Evolutionary conservation across 2,888 invertebrate genomes (phyloP).

Genomic region (Sepiola atlantica): DNA sequence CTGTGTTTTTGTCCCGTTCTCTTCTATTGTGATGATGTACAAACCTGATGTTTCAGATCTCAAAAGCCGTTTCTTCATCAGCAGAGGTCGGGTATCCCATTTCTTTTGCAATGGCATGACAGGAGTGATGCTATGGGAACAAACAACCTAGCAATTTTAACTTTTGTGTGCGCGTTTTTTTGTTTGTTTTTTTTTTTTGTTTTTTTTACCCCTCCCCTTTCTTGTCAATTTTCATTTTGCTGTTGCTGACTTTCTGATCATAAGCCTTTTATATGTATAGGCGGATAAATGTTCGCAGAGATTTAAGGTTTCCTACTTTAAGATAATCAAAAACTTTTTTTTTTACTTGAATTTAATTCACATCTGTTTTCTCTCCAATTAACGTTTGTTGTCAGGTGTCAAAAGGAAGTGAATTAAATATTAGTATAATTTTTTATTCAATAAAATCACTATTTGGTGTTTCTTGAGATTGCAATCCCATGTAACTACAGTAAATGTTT

Average conservation of each 20-base stretch:
- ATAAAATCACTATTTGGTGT: no score
- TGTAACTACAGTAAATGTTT: no score
- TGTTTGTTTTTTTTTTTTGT: background rate
- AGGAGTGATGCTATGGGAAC: constrained; percentile 41
- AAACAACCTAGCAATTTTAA: background rate
- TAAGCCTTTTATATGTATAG: background rate
- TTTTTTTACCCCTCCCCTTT: background rate
- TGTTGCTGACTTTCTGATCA: background rate
- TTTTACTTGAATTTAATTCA: background rate
- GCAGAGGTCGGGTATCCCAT: constrained; percentile 47
- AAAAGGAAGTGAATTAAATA: no score
- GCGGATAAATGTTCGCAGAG: background rate
- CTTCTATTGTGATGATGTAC: constrained; percentile 9
- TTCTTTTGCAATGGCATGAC: constrained; percentile 47
- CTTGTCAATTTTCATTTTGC: background rate
- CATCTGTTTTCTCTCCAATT: no score
- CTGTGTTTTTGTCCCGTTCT: background rate
- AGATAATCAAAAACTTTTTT: background rate
- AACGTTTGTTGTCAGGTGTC: no score
- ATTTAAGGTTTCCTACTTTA: background rate
- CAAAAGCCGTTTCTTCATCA: background rate
- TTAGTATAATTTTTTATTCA: no score
- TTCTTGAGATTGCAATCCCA: no score
- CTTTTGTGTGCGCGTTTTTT: no score
- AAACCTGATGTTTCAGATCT: constrained; percentile 47